Conservation (phyloP, 2,113 vertebrate genomes). For the Rynchops niger region DNA sequence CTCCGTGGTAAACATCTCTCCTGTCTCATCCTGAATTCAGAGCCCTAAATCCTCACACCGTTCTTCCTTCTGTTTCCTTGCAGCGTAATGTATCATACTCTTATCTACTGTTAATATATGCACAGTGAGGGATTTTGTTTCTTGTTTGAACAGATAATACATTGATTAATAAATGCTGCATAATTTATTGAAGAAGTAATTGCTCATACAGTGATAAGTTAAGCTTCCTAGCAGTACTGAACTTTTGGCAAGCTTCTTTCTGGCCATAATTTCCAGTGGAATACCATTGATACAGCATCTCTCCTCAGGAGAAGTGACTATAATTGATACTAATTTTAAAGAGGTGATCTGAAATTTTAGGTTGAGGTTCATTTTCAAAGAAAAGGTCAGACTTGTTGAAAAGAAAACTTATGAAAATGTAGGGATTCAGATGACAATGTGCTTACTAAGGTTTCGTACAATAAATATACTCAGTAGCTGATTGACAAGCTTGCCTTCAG, state of each 20-base stretch:
- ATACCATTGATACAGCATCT: not conserved
- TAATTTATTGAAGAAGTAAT: conserved; percentile 39
- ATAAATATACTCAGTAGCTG: not conserved
- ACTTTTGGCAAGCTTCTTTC: not conserved
- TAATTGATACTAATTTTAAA: not conserved
- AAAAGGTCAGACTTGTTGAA: not conserved
- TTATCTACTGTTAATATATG: conserved; percentile 15
- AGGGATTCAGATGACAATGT: not conserved
- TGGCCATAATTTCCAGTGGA: not conserved
- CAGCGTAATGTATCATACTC: not conserved
- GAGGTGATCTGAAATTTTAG: not conserved
- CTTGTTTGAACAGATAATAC: conserved; percentile 29
- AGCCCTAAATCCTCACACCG: not conserved
- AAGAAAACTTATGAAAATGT: not conserved
- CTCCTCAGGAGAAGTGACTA: not conserved
- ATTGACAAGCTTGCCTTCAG: not conserved
- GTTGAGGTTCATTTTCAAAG: not conserved
- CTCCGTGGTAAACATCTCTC: not conserved
- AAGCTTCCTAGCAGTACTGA: not conserved
- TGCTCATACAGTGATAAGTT: not conserved
- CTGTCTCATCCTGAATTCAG: conserved; percentile 12
- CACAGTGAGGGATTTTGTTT: conserved; percentile 1
- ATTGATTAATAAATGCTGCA: conserved; percentile 41
- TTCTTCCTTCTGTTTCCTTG: conserved; percentile 22
- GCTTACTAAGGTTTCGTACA: not conserved